A percentile compares a stretch with the other conserved stretches of the same genome.
Conservation (phyloP, 1,140 invertebrate genomes). For the Branchinecta lindahli region DNA sequence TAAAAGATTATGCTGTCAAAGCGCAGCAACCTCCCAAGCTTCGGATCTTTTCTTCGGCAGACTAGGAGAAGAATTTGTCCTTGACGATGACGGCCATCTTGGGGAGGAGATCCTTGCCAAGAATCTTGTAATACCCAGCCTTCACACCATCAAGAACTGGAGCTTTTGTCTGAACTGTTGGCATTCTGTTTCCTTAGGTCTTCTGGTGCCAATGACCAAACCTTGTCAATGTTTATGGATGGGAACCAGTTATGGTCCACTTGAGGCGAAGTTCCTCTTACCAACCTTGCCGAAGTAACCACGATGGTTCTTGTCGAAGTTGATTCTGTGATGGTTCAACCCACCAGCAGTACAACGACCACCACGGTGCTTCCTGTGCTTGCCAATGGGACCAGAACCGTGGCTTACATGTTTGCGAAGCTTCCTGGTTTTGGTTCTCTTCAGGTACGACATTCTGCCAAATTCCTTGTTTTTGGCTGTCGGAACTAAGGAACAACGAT, state of each 20-base stretch:
- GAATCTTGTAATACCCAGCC: constrained; percentile 92
- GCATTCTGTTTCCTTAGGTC: constrained; percentile 71
- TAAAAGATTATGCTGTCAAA: constrained; percentile 64
- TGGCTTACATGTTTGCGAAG: constrained; percentile 97
- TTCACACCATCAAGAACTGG: constrained; percentile 93
- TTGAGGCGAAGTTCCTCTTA: constrained; percentile 94
- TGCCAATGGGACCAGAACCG: constrained; percentile 98
- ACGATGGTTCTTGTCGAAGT: constrained; percentile 99
- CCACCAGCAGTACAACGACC: constrained; percentile 99
- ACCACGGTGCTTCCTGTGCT: constrained; percentile 99
- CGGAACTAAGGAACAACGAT: too few species aligned
- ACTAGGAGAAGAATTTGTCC: constrained; percentile 96
- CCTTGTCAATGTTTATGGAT: constrained; percentile 82
- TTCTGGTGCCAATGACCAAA: constrained; percentile 92
- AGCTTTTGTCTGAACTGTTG: constrained; percentile 59
- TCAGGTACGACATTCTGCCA: too few species aligned
- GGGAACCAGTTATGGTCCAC: constrained; percentile 77
- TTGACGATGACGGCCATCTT: constrained; percentile 97
- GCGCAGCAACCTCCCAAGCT: constrained; percentile 90
- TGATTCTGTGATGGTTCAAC: constrained; percentile 97
- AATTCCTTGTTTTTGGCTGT: too few species aligned
- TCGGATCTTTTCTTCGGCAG: constrained; percentile 95
- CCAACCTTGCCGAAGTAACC: constrained; percentile 99
- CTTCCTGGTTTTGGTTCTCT: constrained; percentile 92
- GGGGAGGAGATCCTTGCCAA: constrained; percentile 91